Conservation (phyloP, 2,888 invertebrate genomes). For the Congeria kusceri region DNA sequence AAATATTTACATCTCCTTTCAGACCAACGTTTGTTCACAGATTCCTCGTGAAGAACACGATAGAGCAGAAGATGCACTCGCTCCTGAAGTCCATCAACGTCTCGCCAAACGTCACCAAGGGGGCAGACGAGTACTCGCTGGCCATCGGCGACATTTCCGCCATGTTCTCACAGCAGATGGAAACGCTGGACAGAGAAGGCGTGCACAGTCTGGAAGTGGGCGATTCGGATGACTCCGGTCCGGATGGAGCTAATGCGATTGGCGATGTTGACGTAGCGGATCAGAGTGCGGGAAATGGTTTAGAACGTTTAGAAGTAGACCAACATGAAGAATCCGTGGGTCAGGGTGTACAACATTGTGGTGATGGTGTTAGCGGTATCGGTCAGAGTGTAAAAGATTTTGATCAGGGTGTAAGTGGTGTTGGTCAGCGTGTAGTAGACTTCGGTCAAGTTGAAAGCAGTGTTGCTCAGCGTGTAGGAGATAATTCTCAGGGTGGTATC, state of each 20-base stretch:
- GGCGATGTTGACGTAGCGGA: no score
- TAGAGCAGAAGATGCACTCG: slow-evolving; percentile 89
- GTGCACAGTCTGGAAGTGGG: slow-evolving; percentile 22
- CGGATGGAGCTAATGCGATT: not conserved
- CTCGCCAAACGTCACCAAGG: slow-evolving; percentile 54
- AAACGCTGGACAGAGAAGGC: slow-evolving; percentile 51
- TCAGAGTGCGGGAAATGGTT: no score
- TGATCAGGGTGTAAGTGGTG: no score
- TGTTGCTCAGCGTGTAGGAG: no score
- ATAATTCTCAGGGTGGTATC: no score
- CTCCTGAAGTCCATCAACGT: slow-evolving; percentile 72
- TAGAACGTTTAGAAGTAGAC: no score
- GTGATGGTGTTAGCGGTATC: no score
- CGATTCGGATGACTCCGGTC: not conserved
- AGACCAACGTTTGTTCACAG: slow-evolving; percentile 90
- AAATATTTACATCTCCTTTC: slow-evolving; percentile 59
- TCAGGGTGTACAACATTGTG: no score
- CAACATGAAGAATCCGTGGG: no score
- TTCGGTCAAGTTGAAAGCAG: no score
- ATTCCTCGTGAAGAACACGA: slow-evolving; percentile 89
- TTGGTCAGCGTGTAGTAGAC: no score
- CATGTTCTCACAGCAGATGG: slow-evolving; percentile 70
- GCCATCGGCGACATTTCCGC: slow-evolving; percentile 77
- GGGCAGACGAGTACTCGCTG: slow-evolving; percentile 68
- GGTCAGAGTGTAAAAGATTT: no score